These are phyloP conservation scores for Cyprinella venusta DNA, from an alignment of 2,797 vertebrate species.

Conservation along the genomic window DNA sequence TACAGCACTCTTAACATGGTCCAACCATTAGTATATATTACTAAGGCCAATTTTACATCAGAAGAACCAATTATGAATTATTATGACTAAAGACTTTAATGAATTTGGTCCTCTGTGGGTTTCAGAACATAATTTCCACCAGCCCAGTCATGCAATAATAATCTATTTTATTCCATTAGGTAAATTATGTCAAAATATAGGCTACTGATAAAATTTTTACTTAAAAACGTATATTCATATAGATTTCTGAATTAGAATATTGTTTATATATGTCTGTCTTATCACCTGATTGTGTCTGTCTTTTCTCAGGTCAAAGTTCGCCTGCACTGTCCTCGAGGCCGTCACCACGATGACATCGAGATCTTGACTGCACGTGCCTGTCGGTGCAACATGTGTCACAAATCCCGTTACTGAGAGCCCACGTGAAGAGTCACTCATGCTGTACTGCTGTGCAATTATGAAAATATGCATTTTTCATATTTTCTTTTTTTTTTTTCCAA, in stretches of 20 bases:
- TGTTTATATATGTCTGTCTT: neutral
- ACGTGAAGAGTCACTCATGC: neutral
- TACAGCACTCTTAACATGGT: conserved; percentile 36
- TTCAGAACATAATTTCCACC: conserved; percentile 4
- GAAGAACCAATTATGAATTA: neutral
- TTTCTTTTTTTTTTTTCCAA: too few species aligned
- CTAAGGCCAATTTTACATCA: neutral
- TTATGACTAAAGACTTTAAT: conserved; percentile 2
- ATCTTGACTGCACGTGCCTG: conserved; percentile 86
- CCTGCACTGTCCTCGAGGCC: conserved; percentile 79
- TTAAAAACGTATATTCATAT: neutral
- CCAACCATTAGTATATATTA: neutral
- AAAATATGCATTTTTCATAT: neutral
- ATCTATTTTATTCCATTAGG: neutral
- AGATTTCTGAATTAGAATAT: too few species aligned
- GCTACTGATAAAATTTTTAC: neutral
- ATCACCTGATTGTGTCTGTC: neutral
- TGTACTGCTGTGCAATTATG: conserved; percentile 4
- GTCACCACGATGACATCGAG: conserved; percentile 81
- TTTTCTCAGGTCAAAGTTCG: conserved; percentile 83
- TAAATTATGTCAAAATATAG: neutral
- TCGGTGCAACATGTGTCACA: conserved; percentile 88
- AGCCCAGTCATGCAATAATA: neutral
- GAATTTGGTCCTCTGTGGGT: neutral
- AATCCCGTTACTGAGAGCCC: conserved; percentile 81